phyloP scores from a whole-genome alignment of 2,888 invertebrate species.

The Phanerotoma sp. region DNA sequence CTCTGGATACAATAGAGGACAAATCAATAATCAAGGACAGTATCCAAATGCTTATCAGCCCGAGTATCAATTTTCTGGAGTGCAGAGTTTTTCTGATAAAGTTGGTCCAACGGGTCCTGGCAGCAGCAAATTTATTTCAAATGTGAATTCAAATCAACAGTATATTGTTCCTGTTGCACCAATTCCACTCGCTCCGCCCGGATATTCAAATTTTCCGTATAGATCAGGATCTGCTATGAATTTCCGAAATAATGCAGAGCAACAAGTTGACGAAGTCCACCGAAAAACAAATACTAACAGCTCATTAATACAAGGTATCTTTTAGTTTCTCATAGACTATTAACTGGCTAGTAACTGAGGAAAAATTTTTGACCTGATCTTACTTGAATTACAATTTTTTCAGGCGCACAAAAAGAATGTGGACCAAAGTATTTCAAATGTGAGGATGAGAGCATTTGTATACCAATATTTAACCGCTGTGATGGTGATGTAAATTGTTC shows the following conservation, averaged over 20 bases:
- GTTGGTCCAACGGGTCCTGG: slow-evolving; percentile 33
- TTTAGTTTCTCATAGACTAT: no score
- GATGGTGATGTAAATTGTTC: slow-evolving; percentile 73
- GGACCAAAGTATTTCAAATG: slow-evolving; percentile 37
- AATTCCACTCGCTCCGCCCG: no score
- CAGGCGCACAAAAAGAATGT: slow-evolving; percentile 22
- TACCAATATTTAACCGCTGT: slow-evolving; percentile 66
- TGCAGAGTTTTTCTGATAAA: no score
- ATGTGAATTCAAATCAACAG: slow-evolving; percentile 39
- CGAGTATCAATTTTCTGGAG: background rate
- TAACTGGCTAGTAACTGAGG: no score
- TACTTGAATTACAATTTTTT: slow-evolving; percentile 1
- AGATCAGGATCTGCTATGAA: no score
- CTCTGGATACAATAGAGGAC: no score
- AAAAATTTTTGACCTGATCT: no score
- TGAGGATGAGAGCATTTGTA: slow-evolving; percentile 56
- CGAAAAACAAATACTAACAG: background rate
- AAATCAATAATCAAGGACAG: no score
- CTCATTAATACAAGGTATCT: background rate
- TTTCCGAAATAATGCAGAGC: no score
- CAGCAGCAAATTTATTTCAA: slow-evolving; percentile 17
- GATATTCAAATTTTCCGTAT: no score
- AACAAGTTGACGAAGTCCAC: background rate
- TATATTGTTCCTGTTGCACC: slow-evolving; percentile 41
- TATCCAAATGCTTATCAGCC: no score